A percentile compares a stretch with the other conserved stretches of the same genome.
Conservation (phyloP, 2,113 vertebrate genomes). For the Phycodurus eques region DNA sequence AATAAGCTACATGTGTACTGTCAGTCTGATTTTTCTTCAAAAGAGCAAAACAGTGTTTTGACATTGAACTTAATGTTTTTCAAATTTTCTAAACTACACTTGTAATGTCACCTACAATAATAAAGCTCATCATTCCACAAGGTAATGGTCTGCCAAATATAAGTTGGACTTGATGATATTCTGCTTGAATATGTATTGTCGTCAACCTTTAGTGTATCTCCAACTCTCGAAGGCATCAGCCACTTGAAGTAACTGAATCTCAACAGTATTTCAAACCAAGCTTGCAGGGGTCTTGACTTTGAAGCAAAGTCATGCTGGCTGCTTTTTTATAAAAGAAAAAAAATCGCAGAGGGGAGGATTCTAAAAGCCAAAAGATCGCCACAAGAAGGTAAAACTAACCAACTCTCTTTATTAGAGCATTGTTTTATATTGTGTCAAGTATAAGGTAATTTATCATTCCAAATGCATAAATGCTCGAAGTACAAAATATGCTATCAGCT, state of each 20-base stretch:
- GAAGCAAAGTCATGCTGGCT: conserved; percentile 89
- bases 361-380: conserved; percentile 96
- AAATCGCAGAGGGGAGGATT: conserved; percentile 96
- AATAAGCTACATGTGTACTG: conserved; percentile 56
- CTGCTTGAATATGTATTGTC: conserved; percentile 68
- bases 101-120: conserved; percentile 61
- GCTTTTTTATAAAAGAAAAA: conserved; percentile 89
- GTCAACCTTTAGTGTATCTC: conserved; percentile 64
- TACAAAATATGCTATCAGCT: conserved; percentile 64
- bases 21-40: conserved; percentile 45
- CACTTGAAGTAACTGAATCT: conserved; percentile 86
- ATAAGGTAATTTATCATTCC: conserved; percentile 74
- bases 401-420: conserved; percentile 75
- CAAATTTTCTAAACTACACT: conserved; percentile 63
- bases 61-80: conserved; percentile 48
- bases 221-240: conserved; percentile 64
- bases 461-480: conserved; percentile 57
- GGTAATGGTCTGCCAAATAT: conserved; percentile 74
- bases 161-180: conserved; percentile 65
- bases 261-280: conserved; percentile 91
- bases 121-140: conserved; percentile 65
- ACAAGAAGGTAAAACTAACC: conserved; percentile 95
- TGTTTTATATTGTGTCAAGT: conserved; percentile 84
- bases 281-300: conserved; percentile 94
- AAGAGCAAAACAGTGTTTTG: conserved; percentile 49